Evolutionary conservation across 1,140 invertebrate genomes (phyloP), one percentile per base, ranked within the genome.

Genomic region (Musca domestica): DNA sequence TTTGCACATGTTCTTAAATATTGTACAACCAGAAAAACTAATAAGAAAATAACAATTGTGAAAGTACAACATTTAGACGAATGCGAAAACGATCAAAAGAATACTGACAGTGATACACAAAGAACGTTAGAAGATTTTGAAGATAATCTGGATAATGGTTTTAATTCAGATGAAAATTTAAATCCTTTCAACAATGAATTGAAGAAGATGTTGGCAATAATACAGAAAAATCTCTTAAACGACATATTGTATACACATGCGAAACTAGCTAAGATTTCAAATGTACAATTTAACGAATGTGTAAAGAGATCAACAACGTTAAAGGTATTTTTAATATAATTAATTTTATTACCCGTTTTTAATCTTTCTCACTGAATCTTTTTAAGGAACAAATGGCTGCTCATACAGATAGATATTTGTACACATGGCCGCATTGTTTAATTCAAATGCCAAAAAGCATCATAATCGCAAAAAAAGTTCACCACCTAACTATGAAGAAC

Each of bases 351-450:
- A n/a, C n/a, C n/a, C n/a, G n/a, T 54, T 69, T 47, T 3, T 46
- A 2, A 64, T n/a, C 20, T 20, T 12, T 3, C 9, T 41, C 12
- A 10, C 54, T 51, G 51, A 65, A 17, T 20, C 19, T n/a, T 23
- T 67, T 19, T 67, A 34, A 72, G 69, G 80, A 81, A 66, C 80
- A 81, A 70, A 80, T 81, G 76, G 70, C 80, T 27, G 73, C 70
- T 20, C 80, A 81, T 17, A 79, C 76, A 1, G 80, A 80, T 10
- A 76, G 79, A 47, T 72, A 74, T 17, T 68, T 81, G 7, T 81
- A 81, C 69, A 78, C 71, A 52, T 81, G 80, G 56, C 78, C 78
- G 3, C 74, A 79, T 63, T 81, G 80, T 81, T 81, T 58, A 81
- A 78, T 25, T 80, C 76, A 47, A 80, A 78, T 71, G 76, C 75